Conservation (phyloP, 2,797 vertebrate species). For the Mico argentatus region DNA sequence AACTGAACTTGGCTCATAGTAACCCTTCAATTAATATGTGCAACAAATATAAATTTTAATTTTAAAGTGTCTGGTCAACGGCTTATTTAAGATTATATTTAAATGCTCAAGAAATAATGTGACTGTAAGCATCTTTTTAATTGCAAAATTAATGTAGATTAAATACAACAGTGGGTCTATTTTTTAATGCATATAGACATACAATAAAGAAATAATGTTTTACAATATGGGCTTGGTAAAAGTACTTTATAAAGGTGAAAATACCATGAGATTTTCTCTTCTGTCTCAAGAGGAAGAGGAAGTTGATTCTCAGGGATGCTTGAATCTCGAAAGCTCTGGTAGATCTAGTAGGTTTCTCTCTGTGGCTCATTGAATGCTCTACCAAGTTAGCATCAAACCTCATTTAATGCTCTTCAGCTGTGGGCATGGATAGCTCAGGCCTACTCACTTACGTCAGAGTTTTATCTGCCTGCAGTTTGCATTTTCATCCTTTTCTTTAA, state of each 20-base stretch:
- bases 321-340: neutral
- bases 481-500: neutral
- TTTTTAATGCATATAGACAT: neutral
- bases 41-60: neutral
- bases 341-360: neutral
- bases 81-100: neutral
- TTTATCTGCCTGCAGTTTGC: neutral
- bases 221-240: neutral
- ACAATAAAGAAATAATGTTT: neutral
- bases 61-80: neutral
- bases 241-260: constrained; percentile 26
- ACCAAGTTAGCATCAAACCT: neutral
- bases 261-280: neutral
- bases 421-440: neutral
- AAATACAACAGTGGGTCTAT: neutral
- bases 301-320: neutral
- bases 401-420: neutral
- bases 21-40: neutral
- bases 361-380: neutral
- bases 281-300: neutral
- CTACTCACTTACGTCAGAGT: neutral
- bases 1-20: neutral
- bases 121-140: neutral
- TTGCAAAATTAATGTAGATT: neutral
- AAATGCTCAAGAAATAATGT: neutral